Base-by-base conservation (phyloP, 2,888 invertebrate genomes). In the Rhingia rostrata region DNA sequence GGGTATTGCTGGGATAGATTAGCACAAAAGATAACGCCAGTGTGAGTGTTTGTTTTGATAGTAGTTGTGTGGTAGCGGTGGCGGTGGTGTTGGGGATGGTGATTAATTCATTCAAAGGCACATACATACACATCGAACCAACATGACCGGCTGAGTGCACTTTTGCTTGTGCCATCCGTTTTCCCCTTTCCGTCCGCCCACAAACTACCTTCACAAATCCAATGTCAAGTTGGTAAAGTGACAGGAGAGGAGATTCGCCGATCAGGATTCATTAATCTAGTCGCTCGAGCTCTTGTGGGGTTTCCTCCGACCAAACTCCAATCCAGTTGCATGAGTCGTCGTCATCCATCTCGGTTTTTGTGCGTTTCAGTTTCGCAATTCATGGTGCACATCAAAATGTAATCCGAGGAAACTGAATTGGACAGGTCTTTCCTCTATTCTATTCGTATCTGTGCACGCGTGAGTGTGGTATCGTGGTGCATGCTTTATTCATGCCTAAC, bases 171-270 rank as follows among this genome's bases (percentile, higher is more conserved):
- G 43, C 47, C n/a, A 35, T 47, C 3, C 32, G 33, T 9, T 33
- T 43, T 33, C 33, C 43, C 37, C 39, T 39, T 56, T 56, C 60
- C 32, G 30, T 10, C 12, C 12, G 60, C 63, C 35, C 30, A 1
- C 49, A 37, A 14, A 47, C n/a, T 47, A 14, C 45, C 7, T 6
- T 32, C 32, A 22, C 41, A 58, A 80, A 69, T 70, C 64, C 66
- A 78, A 83, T 78, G 78, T 67, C 82, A 78, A 67, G 56, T 56
- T 67, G 78, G 78, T 61, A 78, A 78, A 43, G 72, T 78, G 82
- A 83, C 82, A 83, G 67, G 54, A 63, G 54, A 63, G 56, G 33
- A 83, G 61, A 73, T 73, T 78, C 72, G 43, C 56, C 54, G 61
- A 72, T 67, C 66, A 37, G 72, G 53, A 82, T 70, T 61, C 66